Evolutionary conservation across 2,113 vertebrate genomes (phyloP).

Genomic region (Montifringilla adamsi): DNA sequence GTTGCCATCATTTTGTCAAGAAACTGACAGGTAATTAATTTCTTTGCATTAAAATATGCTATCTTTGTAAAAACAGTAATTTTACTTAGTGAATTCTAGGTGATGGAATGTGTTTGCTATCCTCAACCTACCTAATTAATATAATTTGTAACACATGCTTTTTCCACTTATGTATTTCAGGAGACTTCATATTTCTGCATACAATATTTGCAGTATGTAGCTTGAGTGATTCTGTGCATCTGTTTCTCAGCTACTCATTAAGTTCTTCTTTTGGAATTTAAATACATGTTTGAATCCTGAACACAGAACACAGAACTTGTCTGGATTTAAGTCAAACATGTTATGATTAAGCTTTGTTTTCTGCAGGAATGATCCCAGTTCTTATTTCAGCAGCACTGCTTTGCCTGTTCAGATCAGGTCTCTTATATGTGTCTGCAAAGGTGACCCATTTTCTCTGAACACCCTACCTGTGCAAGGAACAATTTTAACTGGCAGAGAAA

Average conservation of each 20-base stretch:
- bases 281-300: background rate
- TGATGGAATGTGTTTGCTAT: background rate
- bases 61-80: background rate
- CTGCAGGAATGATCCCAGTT: background rate
- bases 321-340: background rate
- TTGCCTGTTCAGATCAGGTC: background rate
- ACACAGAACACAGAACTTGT: background rate
- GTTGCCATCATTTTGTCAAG: background rate
- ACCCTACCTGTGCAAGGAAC: background rate
- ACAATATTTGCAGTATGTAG: background rate
- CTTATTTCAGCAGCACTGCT: background rate
- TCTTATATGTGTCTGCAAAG: background rate
- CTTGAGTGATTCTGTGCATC: background rate
- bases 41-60: background rate
- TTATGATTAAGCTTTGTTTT: slow-evolving; percentile 1
- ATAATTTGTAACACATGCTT: background rate
- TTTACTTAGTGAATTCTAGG: background rate
- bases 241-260: slow-evolving; percentile 13
- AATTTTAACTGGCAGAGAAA: background rate
- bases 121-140: background rate
- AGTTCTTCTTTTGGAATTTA: slow-evolving; percentile 7
- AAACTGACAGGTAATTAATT: background rate
- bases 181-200: background rate
- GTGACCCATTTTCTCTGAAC: background rate
- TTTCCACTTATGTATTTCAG: background rate